These are phyloP conservation scores for Brachyptera putata DNA, from an alignment of 2,888 invertebrate genomes.

Conservation along the genomic window DNA sequence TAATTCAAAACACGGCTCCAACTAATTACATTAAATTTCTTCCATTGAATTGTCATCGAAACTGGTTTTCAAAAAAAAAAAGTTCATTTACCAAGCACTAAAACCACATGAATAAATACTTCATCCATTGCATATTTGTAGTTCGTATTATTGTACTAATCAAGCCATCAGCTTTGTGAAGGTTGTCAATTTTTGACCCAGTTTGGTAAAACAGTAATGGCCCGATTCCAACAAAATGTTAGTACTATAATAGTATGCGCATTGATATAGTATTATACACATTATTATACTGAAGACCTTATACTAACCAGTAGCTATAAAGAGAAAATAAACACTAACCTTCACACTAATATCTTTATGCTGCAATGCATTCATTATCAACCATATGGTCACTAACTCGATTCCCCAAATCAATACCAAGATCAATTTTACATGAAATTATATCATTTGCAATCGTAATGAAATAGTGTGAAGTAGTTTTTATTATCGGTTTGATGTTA, in stretches of 20 bases:
- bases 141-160: too few species aligned
- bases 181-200: conserved; percentile 7
- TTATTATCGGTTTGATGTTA: background rate
- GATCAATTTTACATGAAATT: background rate
- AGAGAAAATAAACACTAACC: conserved; percentile 13
- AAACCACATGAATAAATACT: too few species aligned
- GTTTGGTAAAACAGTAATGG: background rate
- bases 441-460: background rate
- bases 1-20: too few species aligned
- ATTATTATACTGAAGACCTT: too few species aligned
- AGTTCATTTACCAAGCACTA: too few species aligned
- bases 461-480: background rate
- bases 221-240: background rate
- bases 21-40: too few species aligned
- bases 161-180: too few species aligned
- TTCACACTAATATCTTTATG: background rate
- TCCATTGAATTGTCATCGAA: too few species aligned
- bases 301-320: conserved; percentile 3
- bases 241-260: too few species aligned
- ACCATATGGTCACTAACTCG: conserved; percentile 1
- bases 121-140: too few species aligned
- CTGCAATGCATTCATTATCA: conserved; percentile 8
- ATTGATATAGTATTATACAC: background rate
- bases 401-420: conserved; percentile 11
- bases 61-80: too few species aligned